Evolutionary conservation across 1,140 invertebrate genomes (phyloP).

Genomic region (Cotesia vestalis): DNA sequence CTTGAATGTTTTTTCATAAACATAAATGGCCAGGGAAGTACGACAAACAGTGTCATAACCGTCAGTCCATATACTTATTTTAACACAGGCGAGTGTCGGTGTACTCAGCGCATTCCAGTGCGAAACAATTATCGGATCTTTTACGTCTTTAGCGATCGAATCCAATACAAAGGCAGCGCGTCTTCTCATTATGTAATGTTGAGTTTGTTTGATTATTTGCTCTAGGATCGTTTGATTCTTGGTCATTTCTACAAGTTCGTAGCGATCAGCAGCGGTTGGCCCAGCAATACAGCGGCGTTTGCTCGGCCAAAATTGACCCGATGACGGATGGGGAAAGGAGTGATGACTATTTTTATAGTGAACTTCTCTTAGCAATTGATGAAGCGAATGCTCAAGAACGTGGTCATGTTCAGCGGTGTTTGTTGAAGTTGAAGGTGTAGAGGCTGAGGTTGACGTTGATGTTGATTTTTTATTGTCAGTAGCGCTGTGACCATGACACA

Average conservation of each 20-base stretch:
- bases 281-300: constrained; percentile 92
- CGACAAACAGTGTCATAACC: constrained; percentile 85
- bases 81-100: constrained; percentile 89
- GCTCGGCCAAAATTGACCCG: constrained; percentile 88
- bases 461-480: constrained; percentile 69
- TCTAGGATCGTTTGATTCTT: constrained; percentile 89
- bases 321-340: constrained; percentile 93
- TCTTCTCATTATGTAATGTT: constrained; percentile 91
- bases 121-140: constrained; percentile 93
- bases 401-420: constrained; percentile 88
- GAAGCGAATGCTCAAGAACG: constrained; percentile 94
- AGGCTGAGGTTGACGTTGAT: constrained; percentile 44
- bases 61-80: constrained; percentile 92
- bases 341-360: constrained; percentile 93
- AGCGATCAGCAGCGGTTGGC: constrained; percentile 86
- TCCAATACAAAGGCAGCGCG: constrained; percentile 92
- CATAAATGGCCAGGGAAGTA: constrained; percentile 88
- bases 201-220: constrained; percentile 95
- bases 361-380: constrained; percentile 90
- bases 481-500: constrained; percentile 76
- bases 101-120: constrained; percentile 95
- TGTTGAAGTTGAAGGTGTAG: constrained; percentile 45
- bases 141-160: constrained; percentile 89
- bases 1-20: constrained; percentile 89
- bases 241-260: constrained; percentile 88